These are phyloP conservation scores for Solenopsis invicta DNA, from an alignment of 1,140 invertebrate genomes.

Conservation along the genomic window DNA sequence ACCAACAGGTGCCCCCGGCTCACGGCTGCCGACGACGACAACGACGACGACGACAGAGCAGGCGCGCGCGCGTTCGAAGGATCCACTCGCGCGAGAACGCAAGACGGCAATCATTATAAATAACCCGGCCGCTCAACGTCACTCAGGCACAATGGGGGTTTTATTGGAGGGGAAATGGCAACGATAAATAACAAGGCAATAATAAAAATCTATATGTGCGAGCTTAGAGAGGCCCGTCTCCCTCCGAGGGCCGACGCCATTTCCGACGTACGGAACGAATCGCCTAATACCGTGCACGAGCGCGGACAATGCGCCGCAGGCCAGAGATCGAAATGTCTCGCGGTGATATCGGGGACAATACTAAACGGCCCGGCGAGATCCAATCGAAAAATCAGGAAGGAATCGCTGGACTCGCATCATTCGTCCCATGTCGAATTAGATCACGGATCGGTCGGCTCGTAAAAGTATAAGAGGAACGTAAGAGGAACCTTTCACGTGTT, in stretches of 20 bases:
- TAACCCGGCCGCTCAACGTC: conserved; percentile 76
- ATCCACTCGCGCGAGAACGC: conserved; percentile 27
- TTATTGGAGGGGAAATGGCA: conserved; percentile 78
- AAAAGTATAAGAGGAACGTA: conserved; percentile 54
- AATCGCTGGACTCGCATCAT: conserved; percentile 41
- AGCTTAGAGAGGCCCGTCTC: conserved; percentile 26
- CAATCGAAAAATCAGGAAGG: conserved; percentile 50
- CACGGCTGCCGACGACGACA: conserved; percentile 16
- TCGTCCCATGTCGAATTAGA: conserved; percentile 57
- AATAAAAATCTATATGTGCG: conserved; percentile 77
- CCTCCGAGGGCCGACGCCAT: conserved; percentile 24
- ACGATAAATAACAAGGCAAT: conserved; percentile 81
- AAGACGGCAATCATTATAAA: conserved; percentile 81
- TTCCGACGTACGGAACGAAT: conserved; percentile 74
- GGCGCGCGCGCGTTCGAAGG: conserved; percentile 17
- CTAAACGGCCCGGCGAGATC: conserved; percentile 42
- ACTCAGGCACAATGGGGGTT: conserved; percentile 77
- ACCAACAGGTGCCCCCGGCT: conserved; percentile 80
- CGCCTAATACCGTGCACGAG: conserved; percentile 62
- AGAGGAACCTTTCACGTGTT: conserved; percentile 41
- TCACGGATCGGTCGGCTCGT: conserved; percentile 55
- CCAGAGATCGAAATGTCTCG: conserved; percentile 48
- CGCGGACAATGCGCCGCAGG: conserved; percentile 57
- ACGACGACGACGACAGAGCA: too few relatives aligned
- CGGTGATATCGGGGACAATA: conserved; percentile 56